Base-by-base conservation (phyloP, 2,113 vertebrate genomes). In the Myotis yumanensis region DNA sequence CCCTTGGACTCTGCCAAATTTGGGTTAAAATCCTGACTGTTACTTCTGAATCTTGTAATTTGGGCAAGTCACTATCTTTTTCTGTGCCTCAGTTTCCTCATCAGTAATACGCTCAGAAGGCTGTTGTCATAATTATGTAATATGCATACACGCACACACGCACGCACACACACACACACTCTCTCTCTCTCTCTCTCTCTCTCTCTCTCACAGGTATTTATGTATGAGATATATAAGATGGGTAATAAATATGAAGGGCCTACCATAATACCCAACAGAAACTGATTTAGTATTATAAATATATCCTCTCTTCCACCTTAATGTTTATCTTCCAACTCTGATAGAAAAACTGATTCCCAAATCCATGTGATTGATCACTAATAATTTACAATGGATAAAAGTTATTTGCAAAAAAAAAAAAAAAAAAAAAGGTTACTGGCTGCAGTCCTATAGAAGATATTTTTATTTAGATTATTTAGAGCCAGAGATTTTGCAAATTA, bases 51-150 rank as follows among this genome's bases (percentile, higher is more conserved):
- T 54, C 28, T 89, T 82, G 16, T 46, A 32, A 89, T 83, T 71
- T 86, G 79, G 32, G 22, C 11, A 79, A 83, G 18, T 89, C 43
- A 87, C n/a, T 80, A 52, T 62, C 7, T 5, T 16, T 73, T 30
- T 81, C 28, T 62, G 25, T 72, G 23, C 7, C 8, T 79, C 17
- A 57, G 37, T 85, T 82, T 90, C 46, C 48, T 89, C 15, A 64
- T 80, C 35, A 88, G 64, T 68, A 68, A 93, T 85, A 79, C n/a
- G 54, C 37, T 92, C 79, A 68, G 35, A 95, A 93, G 46, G 76
- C 54, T 92, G 32, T 32, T 83, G 46, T 43, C 10, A 94, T 66
- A 22, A 72, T 66, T 91, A 69, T 77, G 81, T 40, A 93, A 64
- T 7, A 89, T 16, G 16, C 32, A 68, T 30, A 57, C 54, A 57